These are phyloP conservation scores for Cyprinodon tularosa DNA, from an alignment of 2,113 vertebrate genomes.

Conservation along the genomic window DNA sequence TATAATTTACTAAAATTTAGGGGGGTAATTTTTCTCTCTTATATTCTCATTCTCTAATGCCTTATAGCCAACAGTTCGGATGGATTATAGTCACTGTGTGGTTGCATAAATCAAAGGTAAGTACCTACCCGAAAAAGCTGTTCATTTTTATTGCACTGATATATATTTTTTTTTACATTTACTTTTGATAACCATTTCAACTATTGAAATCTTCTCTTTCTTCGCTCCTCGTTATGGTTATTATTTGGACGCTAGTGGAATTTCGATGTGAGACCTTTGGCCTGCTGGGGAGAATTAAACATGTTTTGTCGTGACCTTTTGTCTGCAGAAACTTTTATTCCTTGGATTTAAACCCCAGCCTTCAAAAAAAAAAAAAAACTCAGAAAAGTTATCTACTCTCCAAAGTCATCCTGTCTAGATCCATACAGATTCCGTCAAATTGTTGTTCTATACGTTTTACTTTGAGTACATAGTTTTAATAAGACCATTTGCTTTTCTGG, in stretches of 20 bases:
- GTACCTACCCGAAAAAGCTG: slow-evolving; percentile 10
- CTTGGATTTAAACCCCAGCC: slow-evolving; percentile 48
- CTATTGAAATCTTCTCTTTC: slow-evolving; percentile 37
- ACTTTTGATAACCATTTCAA: slow-evolving; percentile 60
- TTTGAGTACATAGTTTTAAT: slow-evolving; percentile 53
- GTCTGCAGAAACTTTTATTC: slow-evolving; percentile 73
- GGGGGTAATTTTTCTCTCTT: slow-evolving; percentile 4
- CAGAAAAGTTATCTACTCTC: slow-evolving; percentile 43
- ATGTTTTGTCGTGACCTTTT: slow-evolving; percentile 78
- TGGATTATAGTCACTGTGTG: slow-evolving; percentile 4
- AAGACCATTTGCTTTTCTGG: slow-evolving; percentile 51
- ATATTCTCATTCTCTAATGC: background rate
- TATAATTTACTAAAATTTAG: slow-evolving; percentile 4
- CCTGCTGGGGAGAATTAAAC: slow-evolving; percentile 79
- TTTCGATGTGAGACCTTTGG: slow-evolving; percentile 80
- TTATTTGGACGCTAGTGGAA: slow-evolving; percentile 73
- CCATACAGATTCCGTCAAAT: slow-evolving; percentile 40
- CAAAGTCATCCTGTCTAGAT: slow-evolving; percentile 51
- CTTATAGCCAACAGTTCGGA: background rate
- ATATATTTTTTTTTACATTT: slow-evolving; percentile 43
- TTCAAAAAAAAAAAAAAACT: slow-evolving; percentile 50
- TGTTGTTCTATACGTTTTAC: slow-evolving; percentile 35
- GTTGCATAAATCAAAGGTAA: slow-evolving; percentile 29
- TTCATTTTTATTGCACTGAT: slow-evolving; percentile 39
- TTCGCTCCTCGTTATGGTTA: slow-evolving; percentile 66